Evolutionary conservation across 2,888 invertebrate genomes (phyloP), one percentile per base, ranked within the genome.

Genomic region (Dolichopus griseipennis): DNA sequence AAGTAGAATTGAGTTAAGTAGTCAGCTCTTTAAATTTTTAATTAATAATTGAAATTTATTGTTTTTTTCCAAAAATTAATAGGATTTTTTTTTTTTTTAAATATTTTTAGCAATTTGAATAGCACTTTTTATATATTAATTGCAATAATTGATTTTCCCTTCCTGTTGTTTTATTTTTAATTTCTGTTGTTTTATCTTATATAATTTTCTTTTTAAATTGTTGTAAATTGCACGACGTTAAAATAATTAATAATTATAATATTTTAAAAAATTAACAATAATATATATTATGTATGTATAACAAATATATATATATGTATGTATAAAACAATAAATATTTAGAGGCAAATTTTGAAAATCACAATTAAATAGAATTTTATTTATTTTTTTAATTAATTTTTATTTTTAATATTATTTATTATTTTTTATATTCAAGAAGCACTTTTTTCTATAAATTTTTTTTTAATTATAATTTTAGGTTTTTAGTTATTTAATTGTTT

Each of bases 311-410:
- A 52, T 52, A 52, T 52, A 52, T 52, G 18, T 18, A 18, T 52
- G 52, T 41, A 41, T 41, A 41, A 52, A 52, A 52, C 15, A 52
- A 52, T 18, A 12, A 18, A 12, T 52, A 52, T 52, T 41, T 52
- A 52, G 52, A 52, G 52, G 52, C 52, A 52, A 52, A 52, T 52
- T 12, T 52, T 52, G 52, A 52, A 52, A 52, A 52, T 52, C 52
- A 52, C 52, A 52, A 18, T 7, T 52, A 6, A 52, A 52, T 43
- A 18, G 52, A 52, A 52, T 52, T 18, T 52, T 52, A 2, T 52
- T 52, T 52, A 52, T 12, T 41, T 52, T 52, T 52, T 37, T 10
- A 7, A 37, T 52, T 52, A 52, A 52, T 52, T 52, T 43, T 43
- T 10, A 10, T 43, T 43, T 12, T 52, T 52, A 52, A 12, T 7